A percentile compares a stretch with the other conserved stretches of the same genome.
These are phyloP conservation scores for Nothobranchius kuhntae DNA, from an alignment of 2,113 vertebrate species.

Conservation along the genomic window DNA sequence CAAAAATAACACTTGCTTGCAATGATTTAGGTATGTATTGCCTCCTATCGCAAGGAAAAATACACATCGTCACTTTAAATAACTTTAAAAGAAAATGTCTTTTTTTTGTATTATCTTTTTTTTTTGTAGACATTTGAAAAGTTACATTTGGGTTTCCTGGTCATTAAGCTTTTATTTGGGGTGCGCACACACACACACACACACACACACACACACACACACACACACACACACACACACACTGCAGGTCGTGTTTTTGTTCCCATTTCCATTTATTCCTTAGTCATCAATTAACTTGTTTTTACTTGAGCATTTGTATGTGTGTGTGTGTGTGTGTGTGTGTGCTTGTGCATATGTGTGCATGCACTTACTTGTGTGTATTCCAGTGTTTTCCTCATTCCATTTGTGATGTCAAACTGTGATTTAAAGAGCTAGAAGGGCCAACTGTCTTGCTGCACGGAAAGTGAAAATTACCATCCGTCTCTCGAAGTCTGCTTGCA, in stretches of 20 bases:
- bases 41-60: no score
- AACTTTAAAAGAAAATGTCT: no score
- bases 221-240: no score
- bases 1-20: no score
- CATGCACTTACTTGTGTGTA: constrained; percentile 1
- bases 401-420: constrained; percentile 36
- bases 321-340: neutral
- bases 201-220: no score
- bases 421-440: constrained; percentile 52
- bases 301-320: neutral
- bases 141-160: no score
- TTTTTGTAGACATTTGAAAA: no score
- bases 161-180: no score
- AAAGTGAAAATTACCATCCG: constrained; percentile 70
- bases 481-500: constrained; percentile 38
- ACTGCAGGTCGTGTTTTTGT: neutral
- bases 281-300: constrained; percentile 8
- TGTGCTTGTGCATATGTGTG: neutral
- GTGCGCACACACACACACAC: no score
- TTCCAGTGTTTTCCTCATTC: constrained; percentile 18
- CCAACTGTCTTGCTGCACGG: constrained; percentile 30
- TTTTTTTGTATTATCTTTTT: no score
- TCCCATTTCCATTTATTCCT: neutral
- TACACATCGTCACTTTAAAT: no score
- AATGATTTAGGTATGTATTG: no score